These are phyloP conservation scores for Ichneumon xanthorius DNA, from an alignment of 2,888 invertebrate genomes.

Conservation along the genomic window DNA sequence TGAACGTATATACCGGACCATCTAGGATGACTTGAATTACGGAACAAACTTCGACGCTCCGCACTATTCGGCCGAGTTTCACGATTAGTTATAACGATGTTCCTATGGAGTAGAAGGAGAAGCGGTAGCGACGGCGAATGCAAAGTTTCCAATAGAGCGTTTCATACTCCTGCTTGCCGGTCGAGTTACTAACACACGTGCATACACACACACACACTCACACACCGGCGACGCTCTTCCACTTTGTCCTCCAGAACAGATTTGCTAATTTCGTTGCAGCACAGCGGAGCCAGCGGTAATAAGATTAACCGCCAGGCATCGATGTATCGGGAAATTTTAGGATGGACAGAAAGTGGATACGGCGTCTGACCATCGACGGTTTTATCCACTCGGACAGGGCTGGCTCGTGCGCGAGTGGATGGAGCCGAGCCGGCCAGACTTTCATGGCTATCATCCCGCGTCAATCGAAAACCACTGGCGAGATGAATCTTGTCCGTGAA, in stretches of 20 bases:
- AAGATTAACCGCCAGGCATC: slow-evolving; percentile 45
- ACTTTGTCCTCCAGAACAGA: slow-evolving; percentile 54
- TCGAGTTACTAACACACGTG: background rate
- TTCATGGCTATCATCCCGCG: background rate
- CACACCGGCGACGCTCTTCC: background rate
- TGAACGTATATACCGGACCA: slow-evolving; percentile 20
- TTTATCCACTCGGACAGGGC: slow-evolving; percentile 32
- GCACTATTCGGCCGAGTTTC: slow-evolving; percentile 37
- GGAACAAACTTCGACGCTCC: slow-evolving; percentile 48
- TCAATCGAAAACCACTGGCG: background rate
- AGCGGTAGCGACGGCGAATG: slow-evolving; percentile 30
- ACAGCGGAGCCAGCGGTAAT: slow-evolving; percentile 45
- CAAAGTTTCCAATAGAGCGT: slow-evolving; percentile 58
- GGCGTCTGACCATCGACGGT: slow-evolving; percentile 38
- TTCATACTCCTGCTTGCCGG: background rate
- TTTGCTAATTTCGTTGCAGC: slow-evolving; percentile 52
- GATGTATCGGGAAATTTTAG: slow-evolving; percentile 52
- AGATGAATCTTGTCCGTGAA: background rate
- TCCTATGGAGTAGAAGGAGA: slow-evolving; percentile 44
- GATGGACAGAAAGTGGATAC: slow-evolving; percentile 13
- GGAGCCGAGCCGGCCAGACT: background rate
- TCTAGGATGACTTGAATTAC: slow-evolving; percentile 51
- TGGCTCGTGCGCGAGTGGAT: background rate
- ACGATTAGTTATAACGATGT: slow-evolving; percentile 68
- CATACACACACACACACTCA: no score